Conservation (phyloP, 2,113 vertebrate genomes). For the Psammodynastes pulverulentus region DNA sequence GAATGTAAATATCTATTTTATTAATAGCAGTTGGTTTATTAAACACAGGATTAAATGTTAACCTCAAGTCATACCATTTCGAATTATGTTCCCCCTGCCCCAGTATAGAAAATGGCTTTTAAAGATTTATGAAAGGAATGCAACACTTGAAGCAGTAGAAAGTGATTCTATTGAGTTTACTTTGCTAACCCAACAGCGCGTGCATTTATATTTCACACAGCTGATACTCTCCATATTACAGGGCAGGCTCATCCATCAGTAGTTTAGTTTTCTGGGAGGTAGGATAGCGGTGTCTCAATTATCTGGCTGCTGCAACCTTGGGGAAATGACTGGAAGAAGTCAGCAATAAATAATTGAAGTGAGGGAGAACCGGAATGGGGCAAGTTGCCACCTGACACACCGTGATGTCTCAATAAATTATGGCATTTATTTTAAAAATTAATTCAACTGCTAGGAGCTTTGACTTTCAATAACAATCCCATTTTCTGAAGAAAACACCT, state of each 20-base stretch:
- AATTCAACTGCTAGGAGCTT: conserved; percentile 11
- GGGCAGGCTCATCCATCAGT: conserved; percentile 1
- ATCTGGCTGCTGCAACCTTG: not conserved
- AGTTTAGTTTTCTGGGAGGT: conserved; percentile 10
- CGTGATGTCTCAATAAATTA: conserved; percentile 1
- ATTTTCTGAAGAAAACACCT: not conserved
- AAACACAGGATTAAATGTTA: conserved; percentile 43
- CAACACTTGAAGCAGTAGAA: conserved; percentile 11
- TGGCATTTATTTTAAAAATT: conserved; percentile 4
- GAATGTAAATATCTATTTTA: conserved; percentile 59
- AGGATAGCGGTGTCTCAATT: conserved; percentile 2
- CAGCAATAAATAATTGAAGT: conserved; percentile 10
- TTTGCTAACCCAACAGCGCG: not conserved
- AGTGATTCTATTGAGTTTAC: conserved; percentile 22
- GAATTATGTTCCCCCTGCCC: not conserved
- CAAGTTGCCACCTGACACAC: not conserved
- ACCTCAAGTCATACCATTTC: conserved; percentile 5
- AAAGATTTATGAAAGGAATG: conserved; percentile 26
- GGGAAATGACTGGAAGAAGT: not conserved
- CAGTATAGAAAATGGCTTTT: not conserved
- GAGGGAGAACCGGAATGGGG: not conserved
- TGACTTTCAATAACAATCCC: not conserved
- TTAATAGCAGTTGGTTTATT: conserved; percentile 54
- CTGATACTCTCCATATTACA: not conserved
- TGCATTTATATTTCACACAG: not conserved